phyloP scores from a whole-genome alignment of 2,888 invertebrate genomes.

The Lycocerus yunnanus region DNA sequence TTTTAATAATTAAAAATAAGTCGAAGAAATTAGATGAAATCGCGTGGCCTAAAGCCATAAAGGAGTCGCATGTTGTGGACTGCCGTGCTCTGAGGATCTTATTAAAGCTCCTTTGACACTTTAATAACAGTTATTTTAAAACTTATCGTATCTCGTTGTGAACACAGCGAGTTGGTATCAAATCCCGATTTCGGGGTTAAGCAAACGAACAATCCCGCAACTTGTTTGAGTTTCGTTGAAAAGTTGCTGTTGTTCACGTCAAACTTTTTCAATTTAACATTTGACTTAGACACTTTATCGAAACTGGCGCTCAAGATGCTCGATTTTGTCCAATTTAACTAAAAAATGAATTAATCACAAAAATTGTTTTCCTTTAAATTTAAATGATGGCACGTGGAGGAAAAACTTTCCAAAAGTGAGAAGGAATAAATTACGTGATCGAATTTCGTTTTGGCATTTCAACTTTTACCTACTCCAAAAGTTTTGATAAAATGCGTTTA shows the following conservation, averaged over 20 bases:
- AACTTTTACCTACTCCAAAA: neutral
- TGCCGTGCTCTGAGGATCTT: constrained; percentile 45
- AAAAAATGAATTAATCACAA: neutral
- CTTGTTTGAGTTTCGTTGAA: constrained; percentile 30
- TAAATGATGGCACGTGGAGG: neutral
- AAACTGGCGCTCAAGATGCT: neutral
- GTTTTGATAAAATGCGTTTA: neutral
- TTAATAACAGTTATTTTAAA: constrained; percentile 50
- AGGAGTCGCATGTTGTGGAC: constrained; percentile 39
- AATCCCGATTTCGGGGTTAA: constrained; percentile 26
- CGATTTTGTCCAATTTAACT: neutral
- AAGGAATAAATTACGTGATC: neutral
- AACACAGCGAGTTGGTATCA: constrained; percentile 29
- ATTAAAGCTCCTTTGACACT: constrained; percentile 49
- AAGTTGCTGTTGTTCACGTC: constrained; percentile 21
- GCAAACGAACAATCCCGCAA: constrained; percentile 30
- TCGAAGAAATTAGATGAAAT: neutral
- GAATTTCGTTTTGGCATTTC: neutral
- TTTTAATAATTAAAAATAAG: neutral
- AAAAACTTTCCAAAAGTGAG: neutral
- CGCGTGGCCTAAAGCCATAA: constrained; percentile 38
- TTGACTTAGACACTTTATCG: neutral
- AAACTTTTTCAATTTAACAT: constrained; percentile 27
- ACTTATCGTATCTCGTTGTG: constrained; percentile 43
- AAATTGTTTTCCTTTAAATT: neutral